These are phyloP conservation scores for Dipus sagitta DNA, from an alignment of 2,797 vertebrate genomes.

Conservation along the genomic window DNA sequence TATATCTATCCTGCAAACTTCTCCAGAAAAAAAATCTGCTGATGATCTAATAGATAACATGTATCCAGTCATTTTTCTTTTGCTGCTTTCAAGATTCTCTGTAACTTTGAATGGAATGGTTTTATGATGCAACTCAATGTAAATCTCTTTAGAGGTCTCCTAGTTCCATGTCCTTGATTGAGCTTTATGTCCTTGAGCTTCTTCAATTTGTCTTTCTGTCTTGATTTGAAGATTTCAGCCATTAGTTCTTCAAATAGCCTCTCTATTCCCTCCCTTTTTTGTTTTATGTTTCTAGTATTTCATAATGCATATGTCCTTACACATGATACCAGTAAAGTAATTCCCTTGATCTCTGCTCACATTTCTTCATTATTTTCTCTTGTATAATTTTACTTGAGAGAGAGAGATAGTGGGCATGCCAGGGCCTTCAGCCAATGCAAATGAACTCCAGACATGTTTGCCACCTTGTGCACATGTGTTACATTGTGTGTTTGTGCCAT, in stretches of 20 bases:
- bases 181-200: background rate
- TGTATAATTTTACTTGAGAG: background rate
- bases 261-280: background rate
- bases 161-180: background rate
- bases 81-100: constrained; percentile 25
- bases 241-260: constrained; percentile 29
- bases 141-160: background rate
- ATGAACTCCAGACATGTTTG: no score
- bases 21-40: constrained; percentile 5
- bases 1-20: background rate
- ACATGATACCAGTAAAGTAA: background rate
- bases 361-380: constrained; percentile 20
- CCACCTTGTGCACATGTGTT: no score
- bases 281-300: background rate
- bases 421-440: no score
- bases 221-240: background rate
- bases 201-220: background rate
- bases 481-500: no score
- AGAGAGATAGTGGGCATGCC: no score
- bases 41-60: background rate
- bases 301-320: background rate
- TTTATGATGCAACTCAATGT: background rate
- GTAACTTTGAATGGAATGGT: background rate
- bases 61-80: background rate
- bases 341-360: background rate